Conservation (phyloP, 2,888 invertebrate genomes). For the Hecatera dysodea region DNA sequence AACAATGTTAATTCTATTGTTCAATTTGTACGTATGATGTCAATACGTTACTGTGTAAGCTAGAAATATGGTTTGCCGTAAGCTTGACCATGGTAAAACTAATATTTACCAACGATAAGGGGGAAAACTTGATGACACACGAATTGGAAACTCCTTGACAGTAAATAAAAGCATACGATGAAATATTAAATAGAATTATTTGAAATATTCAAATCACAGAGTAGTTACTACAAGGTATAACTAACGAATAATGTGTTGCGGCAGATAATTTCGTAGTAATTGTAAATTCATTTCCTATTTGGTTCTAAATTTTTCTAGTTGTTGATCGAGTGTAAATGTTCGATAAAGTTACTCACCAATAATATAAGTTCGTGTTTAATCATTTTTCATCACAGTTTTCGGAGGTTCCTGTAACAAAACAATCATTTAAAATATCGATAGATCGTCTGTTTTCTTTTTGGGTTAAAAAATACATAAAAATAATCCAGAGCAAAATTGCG, state of each 20-base stretch:
- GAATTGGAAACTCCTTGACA: not conserved
- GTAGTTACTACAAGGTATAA: not conserved
- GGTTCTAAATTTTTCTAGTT: not conserved
- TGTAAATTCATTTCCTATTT: slow-evolving; percentile 5
- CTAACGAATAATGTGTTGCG: not conserved
- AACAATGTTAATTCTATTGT: slow-evolving; percentile 71
- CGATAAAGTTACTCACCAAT: slow-evolving; percentile 77
- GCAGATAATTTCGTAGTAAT: slow-evolving; percentile 8
- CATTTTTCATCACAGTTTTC: slow-evolving; percentile 86
- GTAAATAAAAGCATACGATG: not conserved
- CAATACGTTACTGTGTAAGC: slow-evolving; percentile 29
- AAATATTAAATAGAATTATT: not conserved
- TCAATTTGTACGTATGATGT: slow-evolving; percentile 48
- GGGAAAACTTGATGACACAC: no score
- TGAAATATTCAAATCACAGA: slow-evolving; percentile 3
- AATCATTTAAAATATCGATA: not conserved
- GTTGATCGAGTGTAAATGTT: not conserved
- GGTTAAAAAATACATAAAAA: no score
- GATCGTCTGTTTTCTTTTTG: not conserved
- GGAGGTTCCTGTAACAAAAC: slow-evolving; percentile 72
- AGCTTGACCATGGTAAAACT: not conserved
- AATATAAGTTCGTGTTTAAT: slow-evolving; percentile 83
- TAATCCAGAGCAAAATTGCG: no score
- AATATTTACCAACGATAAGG: not conserved
- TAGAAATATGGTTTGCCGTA: not conserved